These are phyloP conservation scores for Micrastur ruficollis DNA, from an alignment of 2,797 vertebrate genomes.

Conservation along the genomic window DNA sequence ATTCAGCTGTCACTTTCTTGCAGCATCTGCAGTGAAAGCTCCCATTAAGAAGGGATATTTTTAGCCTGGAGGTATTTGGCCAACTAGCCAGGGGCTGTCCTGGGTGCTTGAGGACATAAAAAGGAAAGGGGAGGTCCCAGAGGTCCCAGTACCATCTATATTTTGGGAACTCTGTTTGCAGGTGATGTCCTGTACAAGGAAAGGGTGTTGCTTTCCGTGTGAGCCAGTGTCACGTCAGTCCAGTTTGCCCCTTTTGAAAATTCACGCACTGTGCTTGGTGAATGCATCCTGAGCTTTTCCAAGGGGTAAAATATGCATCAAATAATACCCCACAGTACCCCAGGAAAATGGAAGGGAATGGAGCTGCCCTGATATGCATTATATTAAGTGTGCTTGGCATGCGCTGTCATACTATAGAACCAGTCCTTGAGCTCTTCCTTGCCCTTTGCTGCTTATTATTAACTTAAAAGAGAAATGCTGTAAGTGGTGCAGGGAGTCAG, in stretches of 20 bases:
- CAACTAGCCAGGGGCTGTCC: neutral
- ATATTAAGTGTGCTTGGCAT: neutral
- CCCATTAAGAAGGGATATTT: neutral
- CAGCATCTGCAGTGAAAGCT: neutral
- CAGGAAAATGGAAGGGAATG: neutral
- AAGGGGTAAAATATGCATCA: neutral
- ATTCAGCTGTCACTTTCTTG: conserved; percentile 13
- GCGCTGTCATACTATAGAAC: neutral
- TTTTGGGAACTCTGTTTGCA: neutral
- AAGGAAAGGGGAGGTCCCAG: neutral
- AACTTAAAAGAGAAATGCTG: neutral
- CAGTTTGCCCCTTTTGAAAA: neutral
- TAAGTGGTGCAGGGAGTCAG: neutral
- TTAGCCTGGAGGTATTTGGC: neutral
- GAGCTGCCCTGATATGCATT: neutral
- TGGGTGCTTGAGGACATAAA: neutral
- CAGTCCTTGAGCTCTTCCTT: neutral
- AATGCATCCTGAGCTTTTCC: neutral
- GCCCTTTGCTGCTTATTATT: conserved; percentile 12
- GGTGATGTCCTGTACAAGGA: neutral
- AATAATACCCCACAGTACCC: neutral
- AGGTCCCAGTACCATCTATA: neutral
- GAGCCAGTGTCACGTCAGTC: neutral
- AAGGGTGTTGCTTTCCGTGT: neutral
- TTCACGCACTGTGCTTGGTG: neutral